These are phyloP conservation scores for Oryzias woworae DNA, from an alignment of 2,113 vertebrate genomes.

Conservation along the genomic window DNA sequence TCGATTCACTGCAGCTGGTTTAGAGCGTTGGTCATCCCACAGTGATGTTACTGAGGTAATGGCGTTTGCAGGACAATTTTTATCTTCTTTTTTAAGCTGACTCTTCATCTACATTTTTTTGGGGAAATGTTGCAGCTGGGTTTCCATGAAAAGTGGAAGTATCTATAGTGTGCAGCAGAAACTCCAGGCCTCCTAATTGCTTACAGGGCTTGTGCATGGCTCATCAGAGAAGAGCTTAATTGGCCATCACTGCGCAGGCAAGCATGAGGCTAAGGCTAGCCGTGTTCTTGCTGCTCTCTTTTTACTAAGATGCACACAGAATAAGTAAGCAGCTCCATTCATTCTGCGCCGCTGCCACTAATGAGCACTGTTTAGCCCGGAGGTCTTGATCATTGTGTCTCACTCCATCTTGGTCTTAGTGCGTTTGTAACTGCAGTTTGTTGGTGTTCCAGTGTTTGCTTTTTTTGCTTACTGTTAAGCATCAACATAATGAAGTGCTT, in stretches of 20 bases:
- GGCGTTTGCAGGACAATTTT: constrained; percentile 5
- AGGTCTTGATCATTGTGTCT: constrained; percentile 59
- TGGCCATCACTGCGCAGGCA: constrained; percentile 76
- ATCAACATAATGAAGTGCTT: constrained; percentile 67
- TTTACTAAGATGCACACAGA: constrained; percentile 54
- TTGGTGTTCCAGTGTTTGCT: constrained; percentile 47
- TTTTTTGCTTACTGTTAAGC: constrained; percentile 54
- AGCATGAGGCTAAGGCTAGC: constrained; percentile 67
- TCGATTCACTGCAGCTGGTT: constrained; percentile 11
- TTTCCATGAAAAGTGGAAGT: constrained; percentile 45
- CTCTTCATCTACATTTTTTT: constrained; percentile 48
- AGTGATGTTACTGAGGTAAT: not conserved
- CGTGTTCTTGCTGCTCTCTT: constrained; percentile 47
- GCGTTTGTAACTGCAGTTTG: constrained; percentile 41
- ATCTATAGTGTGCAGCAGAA: constrained; percentile 44
- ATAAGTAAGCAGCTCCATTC: constrained; percentile 66
- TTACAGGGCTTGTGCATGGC: constrained; percentile 60
- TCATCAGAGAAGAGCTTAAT: constrained; percentile 78
- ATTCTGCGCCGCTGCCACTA: constrained; percentile 64
- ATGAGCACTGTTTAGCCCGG: constrained; percentile 64
- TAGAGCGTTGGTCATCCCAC: constrained; percentile 3
- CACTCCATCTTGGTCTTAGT: constrained; percentile 48
- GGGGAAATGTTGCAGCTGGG: constrained; percentile 38
- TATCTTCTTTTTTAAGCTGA: constrained; percentile 39
- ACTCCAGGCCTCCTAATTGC: constrained; percentile 74